Percentiles rank a stretch among this genome's conserved stretches.
These are phyloP conservation scores for Mactra quadrangularis DNA, from an alignment of 1,140 invertebrate species.

Conservation along the genomic window DNA sequence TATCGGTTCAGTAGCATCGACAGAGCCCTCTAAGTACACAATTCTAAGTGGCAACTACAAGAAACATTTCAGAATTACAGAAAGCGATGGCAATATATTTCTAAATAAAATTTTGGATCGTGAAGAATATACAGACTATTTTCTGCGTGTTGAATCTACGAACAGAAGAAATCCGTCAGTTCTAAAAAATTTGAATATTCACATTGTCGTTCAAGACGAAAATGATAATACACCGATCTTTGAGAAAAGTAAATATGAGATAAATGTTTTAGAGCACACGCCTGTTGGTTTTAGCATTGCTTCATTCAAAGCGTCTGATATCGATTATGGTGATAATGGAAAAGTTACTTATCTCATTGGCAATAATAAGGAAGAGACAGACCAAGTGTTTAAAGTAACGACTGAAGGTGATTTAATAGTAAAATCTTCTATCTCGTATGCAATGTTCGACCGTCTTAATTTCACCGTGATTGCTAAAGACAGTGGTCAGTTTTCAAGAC, in stretches of 20 bases:
- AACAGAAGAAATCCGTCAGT: constrained; percentile 1
- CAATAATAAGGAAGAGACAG: constrained; percentile 8
- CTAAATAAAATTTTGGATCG: constrained; percentile 28
- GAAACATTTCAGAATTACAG: constrained; percentile 32
- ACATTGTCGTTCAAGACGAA: constrained; percentile 41
- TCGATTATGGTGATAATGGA: constrained; percentile 29
- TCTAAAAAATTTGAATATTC: constrained; percentile 39
- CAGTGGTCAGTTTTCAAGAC: constrained; percentile 34
- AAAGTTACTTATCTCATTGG: constrained; percentile 29
- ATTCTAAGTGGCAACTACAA: constrained; percentile 53
- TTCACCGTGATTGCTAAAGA: constrained; percentile 48
- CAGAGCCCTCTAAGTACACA: neutral
- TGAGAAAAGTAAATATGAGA: neutral
- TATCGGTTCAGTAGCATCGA: neutral
- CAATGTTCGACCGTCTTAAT: constrained; percentile 11
- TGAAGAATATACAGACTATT: constrained; percentile 39
- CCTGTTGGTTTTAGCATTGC: constrained; percentile 45
- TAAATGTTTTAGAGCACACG: constrained; percentile 41
- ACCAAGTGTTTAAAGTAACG: constrained; percentile 16
- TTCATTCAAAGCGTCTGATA: constrained; percentile 23
- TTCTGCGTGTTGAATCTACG: neutral
- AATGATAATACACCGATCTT: constrained; percentile 59
- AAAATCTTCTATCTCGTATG: constrained; percentile 17
- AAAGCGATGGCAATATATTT: constrained; percentile 42
- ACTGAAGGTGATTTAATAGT: constrained; percentile 32